Evolutionary conservation across 2,113 vertebrate genomes (phyloP), one percentile per base, ranked within the genome.

Genomic region (Ailuropoda melanoleuca): DNA sequence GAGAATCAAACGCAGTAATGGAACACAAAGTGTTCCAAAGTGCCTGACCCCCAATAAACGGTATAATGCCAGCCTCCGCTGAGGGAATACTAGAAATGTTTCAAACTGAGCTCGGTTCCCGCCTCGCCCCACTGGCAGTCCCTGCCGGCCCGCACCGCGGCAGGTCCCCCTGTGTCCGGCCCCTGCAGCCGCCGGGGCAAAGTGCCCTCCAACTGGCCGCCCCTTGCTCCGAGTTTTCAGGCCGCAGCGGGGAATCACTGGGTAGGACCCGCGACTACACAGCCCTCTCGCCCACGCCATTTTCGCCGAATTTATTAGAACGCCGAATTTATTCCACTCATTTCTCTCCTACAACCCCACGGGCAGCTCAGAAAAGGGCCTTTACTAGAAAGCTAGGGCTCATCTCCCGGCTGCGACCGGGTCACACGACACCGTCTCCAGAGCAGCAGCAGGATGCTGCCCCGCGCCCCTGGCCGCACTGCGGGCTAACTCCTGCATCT

Each of bases 121-220:
- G 12, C 68, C 39, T 86, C 26, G 29, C 15, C 34, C 64, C 34
- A 3, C 55, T 23, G 19, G 46, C 21, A 2, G 17, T 13, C n/a
- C 39, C 93, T 29, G 70, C 24, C 2, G 11, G 60, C 12, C 48
- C 6, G 26, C n/a, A 21, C 24, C 1, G 6, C 11, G 34, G 39
- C 6, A 48, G 29, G 9, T 29, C 18, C 3, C 2, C 2, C 0
- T 3, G 21, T 21, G 43, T 48, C 37, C n/a, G 13, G 66, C 10
- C 48, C 17, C 34, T 24, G 7, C 31, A 60, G 37, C 12, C 2
- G 34, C 15, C 53, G 9, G 26, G 0, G 39, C 1, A 81, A 26
- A 31, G 31, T 4, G n/a, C 58, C 50, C 34, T 72, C 77, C 26
- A 90, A 89, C 18, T 3, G 48, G 56, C 18, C 2, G 13, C 34